Percentiles rank a stretch among this genome's conserved stretches.
These are phyloP conservation scores for Campoletis raptor DNA, from an alignment of 2,888 invertebrate genomes.

Conservation along the genomic window DNA sequence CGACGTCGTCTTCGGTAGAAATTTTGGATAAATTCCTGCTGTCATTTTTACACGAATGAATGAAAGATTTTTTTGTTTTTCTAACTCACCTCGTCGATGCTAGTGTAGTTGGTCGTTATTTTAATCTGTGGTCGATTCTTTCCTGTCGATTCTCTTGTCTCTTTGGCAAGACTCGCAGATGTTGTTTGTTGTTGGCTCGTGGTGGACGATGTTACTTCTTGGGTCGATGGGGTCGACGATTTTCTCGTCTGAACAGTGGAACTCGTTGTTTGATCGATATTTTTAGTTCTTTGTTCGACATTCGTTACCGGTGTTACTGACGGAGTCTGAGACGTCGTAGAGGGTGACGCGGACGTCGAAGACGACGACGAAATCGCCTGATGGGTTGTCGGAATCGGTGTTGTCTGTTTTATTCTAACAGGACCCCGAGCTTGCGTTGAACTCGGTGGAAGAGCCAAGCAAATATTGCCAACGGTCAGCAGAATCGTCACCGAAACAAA, in stretches of 20 bases:
- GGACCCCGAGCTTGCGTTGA: conserved; percentile 65
- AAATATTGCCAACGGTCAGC: conserved; percentile 71
- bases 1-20: background rate
- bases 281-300: conserved; percentile 58
- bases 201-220: conserved; percentile 44
- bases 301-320: conserved; percentile 59
- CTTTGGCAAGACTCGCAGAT: conserved; percentile 75
- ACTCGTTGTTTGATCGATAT: conserved; percentile 48
- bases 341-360: conserved; percentile 45
- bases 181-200: conserved; percentile 58
- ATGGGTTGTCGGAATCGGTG: conserved; percentile 68
- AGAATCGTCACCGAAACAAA: conserved; percentile 66
- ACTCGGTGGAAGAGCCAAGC: conserved; percentile 76
- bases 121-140: conserved; percentile 84
- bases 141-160: conserved; percentile 82
- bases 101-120: conserved; percentile 82
- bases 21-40: background rate
- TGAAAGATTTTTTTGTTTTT: background rate
- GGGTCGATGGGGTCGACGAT: conserved; percentile 60
- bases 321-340: conserved; percentile 48
- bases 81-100: conserved; percentile 81
- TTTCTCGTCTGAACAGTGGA: conserved; percentile 49
- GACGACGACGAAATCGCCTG: conserved; percentile 58
- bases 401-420: conserved; percentile 75
- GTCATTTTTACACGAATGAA: background rate